Evolutionary conservation across 1,140 invertebrate species (phyloP).

Genomic region (Drosophila arawakana): DNA sequence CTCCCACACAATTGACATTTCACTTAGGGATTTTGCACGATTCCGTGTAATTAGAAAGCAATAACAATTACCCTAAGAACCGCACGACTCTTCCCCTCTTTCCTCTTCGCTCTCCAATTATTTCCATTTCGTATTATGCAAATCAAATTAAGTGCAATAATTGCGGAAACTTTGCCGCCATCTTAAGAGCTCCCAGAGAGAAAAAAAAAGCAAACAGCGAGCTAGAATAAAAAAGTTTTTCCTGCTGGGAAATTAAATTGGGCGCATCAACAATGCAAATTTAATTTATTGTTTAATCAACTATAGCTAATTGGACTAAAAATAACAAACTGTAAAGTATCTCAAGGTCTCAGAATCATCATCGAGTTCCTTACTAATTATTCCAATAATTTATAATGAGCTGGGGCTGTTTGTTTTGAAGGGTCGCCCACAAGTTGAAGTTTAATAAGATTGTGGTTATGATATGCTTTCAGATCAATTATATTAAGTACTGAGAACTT

Average conservation of each 20-base stretch:
- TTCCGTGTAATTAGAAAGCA: conserved; percentile 80
- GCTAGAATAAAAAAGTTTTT: conserved; percentile 23
- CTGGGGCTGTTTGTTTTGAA: neutral
- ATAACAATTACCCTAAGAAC: conserved; percentile 72
- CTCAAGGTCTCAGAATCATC: conserved; percentile 3
- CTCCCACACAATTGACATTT: conserved; percentile 77
- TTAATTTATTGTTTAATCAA: conserved; percentile 68
- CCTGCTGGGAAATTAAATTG: conserved; percentile 52
- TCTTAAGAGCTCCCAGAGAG: conserved; percentile 6
- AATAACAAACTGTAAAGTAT: conserved; percentile 37
- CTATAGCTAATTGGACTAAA: conserved; percentile 58
- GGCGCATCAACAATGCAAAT: conserved; percentile 62
- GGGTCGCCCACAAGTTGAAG: neutral
- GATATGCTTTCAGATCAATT: neutral
- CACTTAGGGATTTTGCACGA: conserved; percentile 73
- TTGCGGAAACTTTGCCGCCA: conserved; percentile 53
- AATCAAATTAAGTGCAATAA: conserved; percentile 73
- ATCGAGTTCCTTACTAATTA: conserved; percentile 7
- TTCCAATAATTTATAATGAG: conserved; percentile 8
- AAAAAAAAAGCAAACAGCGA: neutral
- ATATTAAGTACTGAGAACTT: neutral
- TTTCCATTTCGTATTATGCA: conserved; percentile 58
- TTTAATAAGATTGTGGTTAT: neutral
- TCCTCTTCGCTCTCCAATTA: conserved; percentile 43
- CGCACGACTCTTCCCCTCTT: neutral